Conservation (phyloP, 2,888 invertebrate genomes). For the Suillia variegata region DNA sequence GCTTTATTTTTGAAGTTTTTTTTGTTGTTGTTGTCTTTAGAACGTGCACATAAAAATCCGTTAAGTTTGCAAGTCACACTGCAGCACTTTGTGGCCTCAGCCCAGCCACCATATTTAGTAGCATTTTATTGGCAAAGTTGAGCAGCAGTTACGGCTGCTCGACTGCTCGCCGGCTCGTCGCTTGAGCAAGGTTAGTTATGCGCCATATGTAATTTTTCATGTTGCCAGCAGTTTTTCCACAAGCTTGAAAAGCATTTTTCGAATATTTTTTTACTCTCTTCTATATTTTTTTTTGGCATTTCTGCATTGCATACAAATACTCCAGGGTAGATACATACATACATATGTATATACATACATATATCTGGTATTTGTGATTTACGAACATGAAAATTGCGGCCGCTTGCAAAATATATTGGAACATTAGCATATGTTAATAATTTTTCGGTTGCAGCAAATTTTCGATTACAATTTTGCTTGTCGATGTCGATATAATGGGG, state of each 20-base stretch:
- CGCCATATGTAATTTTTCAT: background rate
- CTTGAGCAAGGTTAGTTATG: background rate
- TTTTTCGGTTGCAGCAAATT: constrained; percentile 32
- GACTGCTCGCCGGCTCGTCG: too few species aligned
- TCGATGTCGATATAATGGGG: background rate
- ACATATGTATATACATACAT: too few species aligned
- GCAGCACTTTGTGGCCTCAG: constrained; percentile 23
- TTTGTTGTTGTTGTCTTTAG: background rate
- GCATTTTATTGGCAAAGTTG: constrained; percentile 18
- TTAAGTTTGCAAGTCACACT: constrained; percentile 15
- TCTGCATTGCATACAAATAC: constrained; percentile 3
- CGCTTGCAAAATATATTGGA: constrained; percentile 17
- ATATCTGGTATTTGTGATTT: constrained; percentile 26
- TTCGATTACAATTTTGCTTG: constrained; percentile 6
- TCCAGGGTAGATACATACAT: too few species aligned
- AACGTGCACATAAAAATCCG: constrained; percentile 17
- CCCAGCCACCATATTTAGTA: constrained; percentile 6
- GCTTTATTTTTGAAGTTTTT: too few species aligned
- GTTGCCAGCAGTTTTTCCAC: constrained; percentile 7
- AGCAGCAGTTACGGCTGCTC: background rate
- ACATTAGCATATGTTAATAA: constrained; percentile 38
- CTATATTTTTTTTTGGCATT: constrained; percentile 16
- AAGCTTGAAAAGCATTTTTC: constrained; percentile 28
- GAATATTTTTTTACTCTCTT: constrained; percentile 17
- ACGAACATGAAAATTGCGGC: constrained; percentile 30